These are phyloP conservation scores for Melinopterus prodromus DNA, from an alignment of 2,888 invertebrate genomes.

Conservation along the genomic window DNA sequence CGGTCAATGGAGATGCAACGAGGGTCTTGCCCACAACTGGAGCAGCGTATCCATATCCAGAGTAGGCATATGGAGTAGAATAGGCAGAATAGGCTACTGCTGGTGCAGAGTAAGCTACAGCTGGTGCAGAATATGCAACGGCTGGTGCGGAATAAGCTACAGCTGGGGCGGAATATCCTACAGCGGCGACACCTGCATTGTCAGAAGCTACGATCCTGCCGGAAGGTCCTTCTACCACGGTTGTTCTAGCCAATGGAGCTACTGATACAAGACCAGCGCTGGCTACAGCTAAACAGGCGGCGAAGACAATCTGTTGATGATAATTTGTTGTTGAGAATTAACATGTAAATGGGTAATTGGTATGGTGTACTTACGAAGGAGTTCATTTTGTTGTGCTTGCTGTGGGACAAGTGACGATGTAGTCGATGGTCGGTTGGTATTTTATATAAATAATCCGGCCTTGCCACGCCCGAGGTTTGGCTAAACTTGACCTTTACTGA, in stretches of 20 bases:
- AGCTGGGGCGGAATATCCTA: slow-evolving; percentile 35
- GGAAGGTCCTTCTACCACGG: slow-evolving; percentile 40
- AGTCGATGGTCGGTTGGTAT: slow-evolving; percentile 16
- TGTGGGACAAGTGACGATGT: slow-evolving; percentile 34
- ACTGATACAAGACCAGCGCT: slow-evolving; percentile 31
- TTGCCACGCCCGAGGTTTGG: slow-evolving; percentile 27
- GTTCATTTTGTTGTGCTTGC: slow-evolving; percentile 34
- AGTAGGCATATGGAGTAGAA: slow-evolving; percentile 7
- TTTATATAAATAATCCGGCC: slow-evolving; percentile 35
- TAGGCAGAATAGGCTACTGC: slow-evolving; percentile 16
- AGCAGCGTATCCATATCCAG: background rate
- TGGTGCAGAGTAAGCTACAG: slow-evolving; percentile 26
- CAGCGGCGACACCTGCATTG: slow-evolving; percentile 30
- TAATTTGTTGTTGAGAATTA: no score
- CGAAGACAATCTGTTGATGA: slow-evolving; percentile 27
- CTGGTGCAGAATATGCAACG: slow-evolving; percentile 30
- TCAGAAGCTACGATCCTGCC: slow-evolving; percentile 36
- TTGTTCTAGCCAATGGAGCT: slow-evolving; percentile 36
- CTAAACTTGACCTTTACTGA: background rate
- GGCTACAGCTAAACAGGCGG: slow-evolving; percentile 37
- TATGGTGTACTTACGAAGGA: slow-evolving; percentile 30
- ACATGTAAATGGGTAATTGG: background rate
- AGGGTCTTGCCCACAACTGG: slow-evolving; percentile 27
- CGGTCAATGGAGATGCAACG: slow-evolving; percentile 37
- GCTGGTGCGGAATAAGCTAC: slow-evolving; percentile 23